Percentiles rank a stretch among this genome's conserved stretches.
These are phyloP conservation scores for Mico argentatus DNA, from an alignment of 2,797 vertebrate genomes.

Conservation along the genomic window DNA sequence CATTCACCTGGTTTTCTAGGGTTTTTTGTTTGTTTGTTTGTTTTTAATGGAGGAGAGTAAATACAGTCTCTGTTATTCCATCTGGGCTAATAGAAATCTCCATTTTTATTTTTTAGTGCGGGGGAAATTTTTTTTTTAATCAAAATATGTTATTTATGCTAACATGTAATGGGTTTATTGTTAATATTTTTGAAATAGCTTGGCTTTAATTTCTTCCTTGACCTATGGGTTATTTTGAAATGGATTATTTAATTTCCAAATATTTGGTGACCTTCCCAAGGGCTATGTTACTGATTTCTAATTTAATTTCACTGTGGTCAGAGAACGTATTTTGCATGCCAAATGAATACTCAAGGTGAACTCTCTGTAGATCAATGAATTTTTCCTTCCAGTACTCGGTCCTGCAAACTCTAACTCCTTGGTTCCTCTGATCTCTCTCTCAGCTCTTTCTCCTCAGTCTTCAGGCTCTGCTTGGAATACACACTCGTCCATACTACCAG, in stretches of 20 bases:
- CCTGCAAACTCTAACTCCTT: background rate
- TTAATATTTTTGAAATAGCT: slow-evolving; percentile 11
- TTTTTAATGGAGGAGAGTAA: background rate
- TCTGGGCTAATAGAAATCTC: background rate
- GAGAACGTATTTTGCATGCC: background rate
- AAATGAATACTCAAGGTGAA: background rate
- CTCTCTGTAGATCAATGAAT: background rate
- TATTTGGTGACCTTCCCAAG: background rate
- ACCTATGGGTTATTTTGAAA: background rate
- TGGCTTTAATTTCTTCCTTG: slow-evolving; percentile 38
- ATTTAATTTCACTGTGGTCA: background rate
- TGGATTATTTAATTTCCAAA: background rate
- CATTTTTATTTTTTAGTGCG: background rate
- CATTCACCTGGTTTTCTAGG: background rate
- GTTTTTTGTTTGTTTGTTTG: background rate
- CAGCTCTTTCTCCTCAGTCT: background rate
- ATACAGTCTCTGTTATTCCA: background rate
- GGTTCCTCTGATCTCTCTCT: background rate
- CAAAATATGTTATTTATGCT: background rate
- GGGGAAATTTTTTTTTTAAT: background rate
- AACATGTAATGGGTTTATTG: background rate
- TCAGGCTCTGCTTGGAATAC: background rate
- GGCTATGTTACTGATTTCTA: background rate
- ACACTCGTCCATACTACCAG: background rate
- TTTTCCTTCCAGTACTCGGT: background rate